Percentiles rank a stretch among this genome's conserved stretches.
phyloP scores from a whole-genome alignment of 1,140 invertebrate species.

The Anastrepha obliqua region DNA sequence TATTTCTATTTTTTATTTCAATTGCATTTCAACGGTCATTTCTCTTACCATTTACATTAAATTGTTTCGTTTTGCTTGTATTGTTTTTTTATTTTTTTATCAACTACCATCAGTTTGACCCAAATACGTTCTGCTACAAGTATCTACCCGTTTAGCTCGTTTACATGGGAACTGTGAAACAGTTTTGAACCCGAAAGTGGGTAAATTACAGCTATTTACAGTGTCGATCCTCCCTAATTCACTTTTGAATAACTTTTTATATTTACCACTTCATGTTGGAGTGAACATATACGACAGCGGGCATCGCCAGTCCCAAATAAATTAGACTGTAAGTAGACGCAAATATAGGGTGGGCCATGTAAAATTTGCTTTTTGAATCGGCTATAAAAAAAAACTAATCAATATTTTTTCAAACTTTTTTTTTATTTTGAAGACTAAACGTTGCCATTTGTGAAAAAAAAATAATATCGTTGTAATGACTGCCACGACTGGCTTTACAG shows the following conservation, averaged over 20 bases:
- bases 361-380: no score
- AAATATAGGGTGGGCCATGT: no score
- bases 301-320: no score
- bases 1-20: not conserved
- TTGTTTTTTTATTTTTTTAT: not conserved
- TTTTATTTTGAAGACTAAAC: no score
- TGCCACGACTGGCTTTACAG: no score
- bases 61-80: not conserved
- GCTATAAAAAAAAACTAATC: no score
- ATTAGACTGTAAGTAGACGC: no score
- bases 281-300: no score
- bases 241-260: not conserved
- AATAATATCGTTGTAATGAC: no score
- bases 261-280: no score
- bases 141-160: not conserved
- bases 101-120: conserved; percentile 23
- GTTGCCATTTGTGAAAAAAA: no score
- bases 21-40: not conserved
- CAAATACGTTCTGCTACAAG: not conserved
- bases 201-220: not conserved
- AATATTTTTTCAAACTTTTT: no score
- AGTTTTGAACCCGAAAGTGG: not conserved
- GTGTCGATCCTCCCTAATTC: not conserved
- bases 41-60: not conserved
- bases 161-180: not conserved